phyloP scores from a whole-genome alignment of 2,113 vertebrate genomes.

The Hippocampus barbouri region DNA sequence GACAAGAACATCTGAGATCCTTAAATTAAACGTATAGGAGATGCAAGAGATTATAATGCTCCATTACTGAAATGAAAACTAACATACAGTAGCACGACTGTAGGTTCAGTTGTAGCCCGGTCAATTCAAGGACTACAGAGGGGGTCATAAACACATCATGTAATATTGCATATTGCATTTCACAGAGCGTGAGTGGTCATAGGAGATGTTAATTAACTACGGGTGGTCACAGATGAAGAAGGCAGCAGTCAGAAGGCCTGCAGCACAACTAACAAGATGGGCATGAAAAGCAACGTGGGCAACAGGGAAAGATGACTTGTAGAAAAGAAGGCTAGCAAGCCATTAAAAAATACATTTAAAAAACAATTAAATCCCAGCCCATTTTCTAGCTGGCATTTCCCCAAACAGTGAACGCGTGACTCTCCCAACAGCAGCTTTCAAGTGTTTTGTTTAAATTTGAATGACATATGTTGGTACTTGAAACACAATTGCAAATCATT shows the following conservation, averaged over 20 bases:
- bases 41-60: neutral
- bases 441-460: neutral
- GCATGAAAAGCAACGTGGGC: conserved; percentile 22
- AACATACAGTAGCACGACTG: neutral
- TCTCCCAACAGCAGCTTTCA: neutral
- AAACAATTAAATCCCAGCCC: conserved; percentile 11
- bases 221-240: conserved; percentile 12
- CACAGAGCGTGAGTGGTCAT: conserved; percentile 28
- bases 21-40: neutral
- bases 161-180: conserved; percentile 15
- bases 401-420: conserved; percentile 5
- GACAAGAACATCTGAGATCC: neutral
- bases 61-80: neutral
- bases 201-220: conserved; percentile 37
- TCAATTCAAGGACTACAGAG: conserved; percentile 14
- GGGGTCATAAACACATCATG: conserved; percentile 12
- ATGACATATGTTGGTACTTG: neutral
- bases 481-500: too few relatives aligned
- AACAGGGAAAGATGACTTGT: conserved; percentile 11
- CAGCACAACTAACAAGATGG: conserved; percentile 13
- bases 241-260: conserved; percentile 14
- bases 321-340: neutral
- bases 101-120: neutral
- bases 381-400: conserved; percentile 15
- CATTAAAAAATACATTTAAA: neutral